Evolutionary conservation across 2,888 invertebrate species (phyloP).

Genomic region (Notocelia uddmanniana): DNA sequence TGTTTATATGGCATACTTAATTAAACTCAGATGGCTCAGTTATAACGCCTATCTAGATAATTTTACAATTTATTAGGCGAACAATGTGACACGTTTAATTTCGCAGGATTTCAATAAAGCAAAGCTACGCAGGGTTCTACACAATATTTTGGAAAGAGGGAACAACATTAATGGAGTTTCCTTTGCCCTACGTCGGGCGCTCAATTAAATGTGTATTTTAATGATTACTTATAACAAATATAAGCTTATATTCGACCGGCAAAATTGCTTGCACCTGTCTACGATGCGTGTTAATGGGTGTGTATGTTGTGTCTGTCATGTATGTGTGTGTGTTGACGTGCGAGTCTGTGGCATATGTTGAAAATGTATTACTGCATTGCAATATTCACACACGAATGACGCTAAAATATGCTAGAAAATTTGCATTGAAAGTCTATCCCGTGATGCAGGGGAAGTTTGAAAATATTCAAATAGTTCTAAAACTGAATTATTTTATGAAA

Average conservation of each 20-base stretch:
- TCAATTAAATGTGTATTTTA: slow-evolving; percentile 10
- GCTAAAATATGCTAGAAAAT: slow-evolving; percentile 20
- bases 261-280: background rate
- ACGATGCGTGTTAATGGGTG: no score
- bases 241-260: background rate
- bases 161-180: slow-evolving; percentile 16
- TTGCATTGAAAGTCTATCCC: slow-evolving; percentile 34
- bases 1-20: slow-evolving; percentile 58
- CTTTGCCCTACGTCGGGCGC: background rate
- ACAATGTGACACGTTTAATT: slow-evolving; percentile 36
- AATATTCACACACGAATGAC: background rate
- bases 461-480: slow-evolving; percentile 43
- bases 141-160: slow-evolving; percentile 15
- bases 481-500: slow-evolving; percentile 46
- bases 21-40: slow-evolving; percentile 55
- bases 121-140: slow-evolving; percentile 6
- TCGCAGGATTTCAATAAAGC: slow-evolving; percentile 22
- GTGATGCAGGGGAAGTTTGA: slow-evolving; percentile 35
- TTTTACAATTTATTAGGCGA: slow-evolving; percentile 51
- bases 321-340: no score
- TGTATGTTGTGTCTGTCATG: no score
- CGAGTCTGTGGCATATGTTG: background rate
- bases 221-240: background rate
- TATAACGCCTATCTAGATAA: slow-evolving; percentile 50
- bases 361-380: background rate